These are phyloP conservation scores for Cheilosia grossa DNA, from an alignment of 2,888 invertebrate genomes.

Conservation along the genomic window DNA sequence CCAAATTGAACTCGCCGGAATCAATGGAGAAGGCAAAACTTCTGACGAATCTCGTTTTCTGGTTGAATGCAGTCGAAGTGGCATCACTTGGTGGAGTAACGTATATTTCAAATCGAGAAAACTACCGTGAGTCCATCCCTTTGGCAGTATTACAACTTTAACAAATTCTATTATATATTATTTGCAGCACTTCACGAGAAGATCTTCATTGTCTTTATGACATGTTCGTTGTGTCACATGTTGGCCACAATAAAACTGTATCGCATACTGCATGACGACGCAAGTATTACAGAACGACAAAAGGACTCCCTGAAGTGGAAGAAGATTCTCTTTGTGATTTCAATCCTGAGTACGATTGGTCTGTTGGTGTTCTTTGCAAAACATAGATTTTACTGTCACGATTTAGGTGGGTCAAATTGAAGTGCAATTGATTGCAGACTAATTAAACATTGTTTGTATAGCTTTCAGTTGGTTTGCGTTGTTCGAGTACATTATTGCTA, in stretches of 20 bases:
- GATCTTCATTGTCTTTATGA: constrained; percentile 95
- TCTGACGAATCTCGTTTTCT: constrained; percentile 89
- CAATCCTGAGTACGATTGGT: constrained; percentile 91
- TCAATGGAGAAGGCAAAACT: constrained; percentile 84
- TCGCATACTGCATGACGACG: constrained; percentile 79
- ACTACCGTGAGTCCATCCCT: constrained; percentile 91
- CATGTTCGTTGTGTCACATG: constrained; percentile 93
- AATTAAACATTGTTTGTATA: constrained; percentile 79
- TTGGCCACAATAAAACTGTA: constrained; percentile 87
- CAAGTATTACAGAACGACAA: constrained; percentile 82
- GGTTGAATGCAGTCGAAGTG: constrained; percentile 93
- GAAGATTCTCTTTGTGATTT: constrained; percentile 89
- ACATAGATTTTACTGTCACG: constrained; percentile 94
- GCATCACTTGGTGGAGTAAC: constrained; percentile 95
- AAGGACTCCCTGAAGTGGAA: constrained; percentile 86
- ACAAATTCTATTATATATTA: constrained; percentile 7
- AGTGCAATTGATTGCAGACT: background rate
- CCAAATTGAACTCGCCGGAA: constrained; percentile 77
- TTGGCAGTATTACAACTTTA: background rate
- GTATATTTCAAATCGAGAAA: constrained; percentile 96
- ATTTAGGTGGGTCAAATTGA: constrained; percentile 88
- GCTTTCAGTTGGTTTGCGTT: constrained; percentile 98
- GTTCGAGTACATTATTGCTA: constrained; percentile 95
- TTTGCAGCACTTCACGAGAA: constrained; percentile 94
- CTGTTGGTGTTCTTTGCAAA: constrained; percentile 94